These are phyloP conservation scores for Neotoxoptera formosana DNA, from an alignment of 1,140 invertebrate genomes.

Conservation along the genomic window DNA sequence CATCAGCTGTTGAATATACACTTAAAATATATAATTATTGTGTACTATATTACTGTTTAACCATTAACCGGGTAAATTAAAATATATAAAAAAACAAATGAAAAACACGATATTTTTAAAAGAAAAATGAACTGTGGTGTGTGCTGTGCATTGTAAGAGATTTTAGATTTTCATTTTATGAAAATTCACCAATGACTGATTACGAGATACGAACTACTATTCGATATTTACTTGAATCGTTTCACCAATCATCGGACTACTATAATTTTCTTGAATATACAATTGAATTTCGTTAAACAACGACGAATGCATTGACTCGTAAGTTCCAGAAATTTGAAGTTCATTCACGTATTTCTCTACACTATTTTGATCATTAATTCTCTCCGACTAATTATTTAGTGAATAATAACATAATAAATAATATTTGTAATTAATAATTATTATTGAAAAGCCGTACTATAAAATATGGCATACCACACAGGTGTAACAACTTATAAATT, in stretches of 20 bases:
- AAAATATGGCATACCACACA: not conserved
- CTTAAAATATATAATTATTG: not conserved
- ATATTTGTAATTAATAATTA: not conserved
- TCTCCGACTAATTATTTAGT: not conserved
- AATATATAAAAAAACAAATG: not conserved
- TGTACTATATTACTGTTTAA: not conserved
- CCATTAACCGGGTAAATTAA: not conserved
- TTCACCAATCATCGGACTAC: conserved; percentile 21
- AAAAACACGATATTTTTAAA: not conserved
- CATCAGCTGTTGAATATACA: not conserved
- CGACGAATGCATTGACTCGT: not conserved
- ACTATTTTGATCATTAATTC: not conserved
- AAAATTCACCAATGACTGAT: not conserved
- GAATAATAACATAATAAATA: not conserved
- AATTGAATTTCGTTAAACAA: not conserved
- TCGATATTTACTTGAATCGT: not conserved
- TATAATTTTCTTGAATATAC: not conserved
- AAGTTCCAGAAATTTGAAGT: not conserved
- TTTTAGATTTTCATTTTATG: not conserved
- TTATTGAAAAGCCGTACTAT: not conserved
- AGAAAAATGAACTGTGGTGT: not conserved
- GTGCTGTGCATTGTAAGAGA: not conserved
- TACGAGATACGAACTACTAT: not conserved
- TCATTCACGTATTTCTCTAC: not conserved
- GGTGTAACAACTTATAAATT: not conserved